Conservation (phyloP, 2,888 invertebrate species). For the Capitulum mitella region DNA sequence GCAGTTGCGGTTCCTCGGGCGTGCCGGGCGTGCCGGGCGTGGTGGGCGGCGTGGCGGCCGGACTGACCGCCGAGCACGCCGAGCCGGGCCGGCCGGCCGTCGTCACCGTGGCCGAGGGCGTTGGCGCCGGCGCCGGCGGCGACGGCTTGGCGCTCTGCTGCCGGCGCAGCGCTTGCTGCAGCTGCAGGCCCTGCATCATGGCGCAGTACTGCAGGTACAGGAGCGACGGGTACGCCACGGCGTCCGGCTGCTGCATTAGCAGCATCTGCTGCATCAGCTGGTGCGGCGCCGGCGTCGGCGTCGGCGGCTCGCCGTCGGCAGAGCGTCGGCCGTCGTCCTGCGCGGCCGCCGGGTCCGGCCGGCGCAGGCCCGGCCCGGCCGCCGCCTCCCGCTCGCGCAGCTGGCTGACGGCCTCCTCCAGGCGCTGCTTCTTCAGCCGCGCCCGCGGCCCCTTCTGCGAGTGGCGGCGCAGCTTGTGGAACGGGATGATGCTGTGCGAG, state of each 20-base stretch:
- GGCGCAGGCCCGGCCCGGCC: not conserved
- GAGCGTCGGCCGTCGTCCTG: not conserved
- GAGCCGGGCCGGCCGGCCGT: not conserved
- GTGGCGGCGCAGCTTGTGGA: constrained; percentile 9
- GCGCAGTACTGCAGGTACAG: constrained; percentile 23
- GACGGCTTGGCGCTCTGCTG: not conserved
- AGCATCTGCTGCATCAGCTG: constrained; percentile 8
- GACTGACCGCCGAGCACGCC: not conserved
- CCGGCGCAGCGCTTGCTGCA: constrained; percentile 14
- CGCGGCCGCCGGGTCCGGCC: not conserved
- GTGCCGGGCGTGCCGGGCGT: not conserved
- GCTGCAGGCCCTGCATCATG: constrained; percentile 22
- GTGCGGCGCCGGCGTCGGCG: not conserved
- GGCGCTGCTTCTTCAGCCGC: constrained; percentile 15
- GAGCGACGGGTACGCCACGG: constrained; percentile 2
- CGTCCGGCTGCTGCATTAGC: not conserved
- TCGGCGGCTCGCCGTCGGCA: not conserved
- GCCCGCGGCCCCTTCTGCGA: not conserved
- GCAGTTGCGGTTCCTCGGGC: not conserved
- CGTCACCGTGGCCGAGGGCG: no score
- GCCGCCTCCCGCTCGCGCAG: not conserved
- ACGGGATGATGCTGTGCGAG: constrained; percentile 10
- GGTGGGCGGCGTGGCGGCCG: not conserved
- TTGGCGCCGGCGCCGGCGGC: not conserved
- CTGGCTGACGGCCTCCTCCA: constrained; percentile 7